Evolutionary conservation across 2,113 vertebrate genomes (phyloP).

Genomic region (Dendropsophus ebraccatus): DNA sequence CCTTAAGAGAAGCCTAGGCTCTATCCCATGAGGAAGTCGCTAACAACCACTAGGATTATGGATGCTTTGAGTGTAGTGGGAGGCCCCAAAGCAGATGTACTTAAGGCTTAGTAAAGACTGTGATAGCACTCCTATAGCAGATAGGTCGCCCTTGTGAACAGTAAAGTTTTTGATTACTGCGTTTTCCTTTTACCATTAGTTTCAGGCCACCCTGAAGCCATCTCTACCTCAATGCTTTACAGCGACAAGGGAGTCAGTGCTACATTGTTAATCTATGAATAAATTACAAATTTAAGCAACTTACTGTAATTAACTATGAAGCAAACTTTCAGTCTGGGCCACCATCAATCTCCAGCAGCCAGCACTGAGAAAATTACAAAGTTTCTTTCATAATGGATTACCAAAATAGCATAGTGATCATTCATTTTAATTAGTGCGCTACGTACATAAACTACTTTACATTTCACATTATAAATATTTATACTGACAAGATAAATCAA

Average conservation of each 20-base stretch:
- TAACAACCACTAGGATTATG: too few relatives aligned
- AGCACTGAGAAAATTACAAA: conserved; percentile 48
- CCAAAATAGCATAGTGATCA: conserved; percentile 42
- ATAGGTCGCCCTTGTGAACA: too few relatives aligned
- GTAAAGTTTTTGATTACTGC: too few relatives aligned
- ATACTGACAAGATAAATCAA: conserved; percentile 45
- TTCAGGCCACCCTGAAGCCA: too few relatives aligned
- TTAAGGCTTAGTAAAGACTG: too few relatives aligned
- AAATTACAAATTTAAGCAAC: neutral
- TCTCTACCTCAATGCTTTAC: neutral
- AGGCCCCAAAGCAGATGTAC: too few relatives aligned
- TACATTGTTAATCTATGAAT: neutral
- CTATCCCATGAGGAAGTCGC: too few relatives aligned
- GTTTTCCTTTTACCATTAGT: too few relatives aligned
- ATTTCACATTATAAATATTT: conserved; percentile 48
- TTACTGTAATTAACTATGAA: conserved; percentile 43
- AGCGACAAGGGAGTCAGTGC: neutral
- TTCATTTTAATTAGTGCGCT: conserved; percentile 48
- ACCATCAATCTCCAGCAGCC: conserved; percentile 32
- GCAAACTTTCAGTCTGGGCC: conserved; percentile 38
- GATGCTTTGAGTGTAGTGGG: too few relatives aligned
- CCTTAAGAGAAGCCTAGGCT: too few relatives aligned
- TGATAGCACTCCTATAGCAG: too few relatives aligned
- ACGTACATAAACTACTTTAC: conserved; percentile 44
- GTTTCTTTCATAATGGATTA: conserved; percentile 49